Evolutionary conservation across 2,888 invertebrate species (phyloP), one percentile per base, ranked within the genome.

Genomic region (Xestia rhomboidea): DNA sequence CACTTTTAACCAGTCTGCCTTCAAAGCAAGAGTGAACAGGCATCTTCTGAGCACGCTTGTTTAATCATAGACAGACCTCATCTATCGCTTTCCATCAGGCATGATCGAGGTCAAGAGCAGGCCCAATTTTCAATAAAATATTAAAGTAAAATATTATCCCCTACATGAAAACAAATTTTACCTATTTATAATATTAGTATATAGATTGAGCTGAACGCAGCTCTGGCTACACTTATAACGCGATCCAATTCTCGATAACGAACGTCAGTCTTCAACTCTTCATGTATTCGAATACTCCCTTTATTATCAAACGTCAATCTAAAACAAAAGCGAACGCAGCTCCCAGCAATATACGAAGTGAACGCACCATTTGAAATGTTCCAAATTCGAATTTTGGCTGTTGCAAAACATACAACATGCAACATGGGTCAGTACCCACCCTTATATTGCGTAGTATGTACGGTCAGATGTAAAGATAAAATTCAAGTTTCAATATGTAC

Each of bases 381-480:
- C 60, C 11, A 27, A 77, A 57, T 8, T 70, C 1, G 41, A 54
- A 77, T 60, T 66, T 82, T 49, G n/a, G 1, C 24, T 13, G 34
- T 77, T 68, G 44, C 64, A 69, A 44, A 57, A 81, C 46, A 67
- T 34, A 18, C 21, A 68, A 64, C 30, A 66, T 38, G 8, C 34
- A 24, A n/a, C n/a, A n/a, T 34, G 21, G 15, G 57, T 64, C 30
- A 63, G 82, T 68, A 73, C n/a, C 30, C 41, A 57, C 67, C 67
- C 70, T 68, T 51, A 75, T 15, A 74, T 63, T 73, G 62, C 21
- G 6, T 81, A 54, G 73, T 76, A 63, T 30, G 62, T 70, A 67
- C 51, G 79, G 78, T 84, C 77, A 84, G 69, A 82, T 85, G 68
- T 81, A 72, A 57, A 73, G 71, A 81, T 80, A 84, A 75, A 77